Conservation (phyloP, 2,113 vertebrate genomes). For the Carassius gibelio region DNA sequence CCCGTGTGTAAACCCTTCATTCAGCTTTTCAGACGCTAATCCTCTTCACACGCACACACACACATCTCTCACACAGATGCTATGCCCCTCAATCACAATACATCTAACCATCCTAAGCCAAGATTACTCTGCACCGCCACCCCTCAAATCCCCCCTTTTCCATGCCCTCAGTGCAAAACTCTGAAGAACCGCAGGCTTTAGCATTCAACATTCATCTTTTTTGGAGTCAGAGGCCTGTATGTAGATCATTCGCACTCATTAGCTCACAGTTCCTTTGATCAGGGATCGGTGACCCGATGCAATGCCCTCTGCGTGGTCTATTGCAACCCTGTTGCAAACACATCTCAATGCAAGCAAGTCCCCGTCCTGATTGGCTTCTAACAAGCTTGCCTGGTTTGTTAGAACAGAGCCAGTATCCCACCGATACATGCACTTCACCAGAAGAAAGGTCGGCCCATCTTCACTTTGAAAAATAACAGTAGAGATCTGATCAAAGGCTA, state of each 20-base stretch:
- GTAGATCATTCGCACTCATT: slow-evolving; percentile 31
- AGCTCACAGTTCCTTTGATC: slow-evolving; percentile 27
- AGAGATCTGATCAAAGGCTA: slow-evolving; percentile 32
- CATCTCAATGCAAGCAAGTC: slow-evolving; percentile 11
- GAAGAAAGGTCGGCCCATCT: not conserved
- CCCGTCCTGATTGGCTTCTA: not conserved
- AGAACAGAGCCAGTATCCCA: not conserved
- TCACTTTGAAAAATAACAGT: slow-evolving; percentile 18
- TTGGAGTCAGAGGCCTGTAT: not conserved
- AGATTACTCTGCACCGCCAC: slow-evolving; percentile 39
- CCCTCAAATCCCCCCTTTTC: slow-evolving; percentile 30
- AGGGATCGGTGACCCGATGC: not conserved
- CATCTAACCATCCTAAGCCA: slow-evolving; percentile 44
- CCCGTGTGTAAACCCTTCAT: slow-evolving; percentile 28
- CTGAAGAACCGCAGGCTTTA: not conserved
- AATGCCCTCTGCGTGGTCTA: slow-evolving; percentile 6
- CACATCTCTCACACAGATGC: slow-evolving; percentile 21
- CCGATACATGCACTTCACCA: not conserved
- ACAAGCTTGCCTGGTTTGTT: slow-evolving; percentile 22
- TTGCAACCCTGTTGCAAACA: slow-evolving; percentile 1
- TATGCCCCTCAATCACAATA: slow-evolving; percentile 41
- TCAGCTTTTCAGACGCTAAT: slow-evolving; percentile 41
- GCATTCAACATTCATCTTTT: not conserved
- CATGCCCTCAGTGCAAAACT: slow-evolving; percentile 2
- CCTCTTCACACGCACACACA: slow-evolving; percentile 16